Base-by-base conservation (phyloP, 1,140 invertebrate species). In the Drosophila dunni region DNA sequence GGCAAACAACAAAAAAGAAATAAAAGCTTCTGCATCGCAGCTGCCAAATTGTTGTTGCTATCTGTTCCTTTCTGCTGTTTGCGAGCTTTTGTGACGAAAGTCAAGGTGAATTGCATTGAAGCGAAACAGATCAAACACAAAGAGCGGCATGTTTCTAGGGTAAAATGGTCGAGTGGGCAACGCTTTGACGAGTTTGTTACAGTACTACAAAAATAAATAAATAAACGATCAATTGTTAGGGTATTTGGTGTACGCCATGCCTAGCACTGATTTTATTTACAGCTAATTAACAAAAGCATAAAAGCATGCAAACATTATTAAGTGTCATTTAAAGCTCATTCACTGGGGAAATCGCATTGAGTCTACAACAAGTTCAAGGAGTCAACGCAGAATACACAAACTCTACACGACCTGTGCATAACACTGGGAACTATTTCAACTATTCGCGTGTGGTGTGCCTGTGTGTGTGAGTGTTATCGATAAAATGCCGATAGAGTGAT, bases 361-460 rank as follows among this genome's bases (percentile, higher is more conserved):
- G n/a, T 61, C 44, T 24, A 63, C 53, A 66, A 34, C 63, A 73
- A 80, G 81, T 84, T 84, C 72, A 84, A 53, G 76, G 72, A 15
- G 48, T 5, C 36, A n/a, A 15, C 15, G 7, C 29, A 69, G 60
- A 60, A 53, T 58, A 42, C 15, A 72, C 62, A 58, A 51, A 66
- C 45, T 42, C 38, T 48, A 51, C 62, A 36, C 38, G 51, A 57
- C 15, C 7, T 44, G 63, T 9, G 24, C 6, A 29, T 29, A 29
- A 29, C 24, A 29, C 24, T 29, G 24, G 24, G 5, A 29, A 29
- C 24, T 29, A 29, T 29, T 29, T 6, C 24, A 29, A 29, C 5
- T 20, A 20, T 20, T 20, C 17, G 17, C 17, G 17, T 20, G 17
- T 29, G 24, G 4, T 29, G 33, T 51, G 6, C 17, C 6, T 46